These are phyloP conservation scores for Perca schrenkii DNA, from an alignment of 2,113 vertebrate species.

Conservation along the genomic window DNA sequence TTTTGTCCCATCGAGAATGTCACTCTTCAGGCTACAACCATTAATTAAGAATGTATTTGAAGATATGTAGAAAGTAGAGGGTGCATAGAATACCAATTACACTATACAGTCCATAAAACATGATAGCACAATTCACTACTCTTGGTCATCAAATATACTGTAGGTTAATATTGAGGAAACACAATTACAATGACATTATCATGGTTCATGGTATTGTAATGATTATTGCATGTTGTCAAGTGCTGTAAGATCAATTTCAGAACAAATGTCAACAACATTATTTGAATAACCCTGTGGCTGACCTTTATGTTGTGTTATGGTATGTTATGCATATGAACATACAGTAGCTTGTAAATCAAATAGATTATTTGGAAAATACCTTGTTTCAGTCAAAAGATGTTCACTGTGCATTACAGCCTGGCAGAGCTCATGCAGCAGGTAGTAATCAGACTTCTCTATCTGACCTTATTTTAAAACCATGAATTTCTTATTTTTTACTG, in stretches of 20 bases:
- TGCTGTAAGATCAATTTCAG: background rate
- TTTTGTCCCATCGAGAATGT: slow-evolving; percentile 65
- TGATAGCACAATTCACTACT: slow-evolving; percentile 21
- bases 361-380: background rate
- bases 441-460: background rate
- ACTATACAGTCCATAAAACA: slow-evolving; percentile 60
- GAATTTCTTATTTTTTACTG: background rate
- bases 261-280: background rate
- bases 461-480: background rate
- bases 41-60: slow-evolving; percentile 71
- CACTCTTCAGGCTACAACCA: slow-evolving; percentile 61
- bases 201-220: slow-evolving; percentile 26
- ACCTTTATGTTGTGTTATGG: background rate
- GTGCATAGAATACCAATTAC: slow-evolving; percentile 66
- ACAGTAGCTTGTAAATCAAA: background rate
- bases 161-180: slow-evolving; percentile 39
- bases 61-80: slow-evolving; percentile 51
- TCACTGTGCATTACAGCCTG: background rate
- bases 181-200: slow-evolving; percentile 47
- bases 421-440: background rate
- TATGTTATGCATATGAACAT: background rate
- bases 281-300: background rate
- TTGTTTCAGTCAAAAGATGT: background rate
- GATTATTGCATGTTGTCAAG: slow-evolving; percentile 23
- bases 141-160: slow-evolving; percentile 18